Percentiles rank a stretch among this genome's conserved stretches.
These are phyloP conservation scores for Drosophila paulistorum DNA, from an alignment of 1,140 invertebrate species.

Conservation along the genomic window DNA sequence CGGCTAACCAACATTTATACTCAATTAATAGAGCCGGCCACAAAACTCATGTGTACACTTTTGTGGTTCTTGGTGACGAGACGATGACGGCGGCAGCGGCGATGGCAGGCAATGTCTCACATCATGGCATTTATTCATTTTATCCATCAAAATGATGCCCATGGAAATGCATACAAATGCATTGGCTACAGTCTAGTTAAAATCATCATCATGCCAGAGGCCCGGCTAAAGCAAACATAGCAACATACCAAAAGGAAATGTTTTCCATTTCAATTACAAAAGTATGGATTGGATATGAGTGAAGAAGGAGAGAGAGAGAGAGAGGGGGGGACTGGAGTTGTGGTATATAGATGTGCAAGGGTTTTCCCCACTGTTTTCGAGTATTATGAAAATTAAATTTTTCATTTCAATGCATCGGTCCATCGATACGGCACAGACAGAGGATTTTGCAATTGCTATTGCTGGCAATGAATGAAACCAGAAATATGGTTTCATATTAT, in stretches of 20 bases:
- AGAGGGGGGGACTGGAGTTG: not conserved
- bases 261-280: conserved; percentile 80
- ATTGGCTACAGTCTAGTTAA: conserved; percentile 42
- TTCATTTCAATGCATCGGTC: conserved; percentile 73
- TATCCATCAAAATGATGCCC: conserved; percentile 70
- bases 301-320: not conserved
- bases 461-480: conserved; percentile 57
- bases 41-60: conserved; percentile 52
- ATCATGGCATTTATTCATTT: conserved; percentile 57
- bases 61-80: conserved; percentile 14
- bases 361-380: conserved; percentile 57
- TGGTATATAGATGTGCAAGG: conserved; percentile 1
- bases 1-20: conserved; percentile 71
- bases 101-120: conserved; percentile 2
- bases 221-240: conserved; percentile 52
- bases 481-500: conserved; percentile 59
- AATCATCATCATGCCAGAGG: conserved; percentile 46
- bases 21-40: conserved; percentile 67
- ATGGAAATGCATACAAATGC: conserved; percentile 56
- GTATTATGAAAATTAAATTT: conserved; percentile 82
- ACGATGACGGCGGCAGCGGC: not conserved
- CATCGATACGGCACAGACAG: conserved; percentile 21
- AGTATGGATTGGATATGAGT: conserved; percentile 27
- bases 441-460: not conserved
- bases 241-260: conserved; percentile 57